Percentiles rank a stretch among this genome's conserved stretches.
phyloP scores from a whole-genome alignment of 2,113 vertebrate genomes.

The Psittacara wagleri region DNA sequence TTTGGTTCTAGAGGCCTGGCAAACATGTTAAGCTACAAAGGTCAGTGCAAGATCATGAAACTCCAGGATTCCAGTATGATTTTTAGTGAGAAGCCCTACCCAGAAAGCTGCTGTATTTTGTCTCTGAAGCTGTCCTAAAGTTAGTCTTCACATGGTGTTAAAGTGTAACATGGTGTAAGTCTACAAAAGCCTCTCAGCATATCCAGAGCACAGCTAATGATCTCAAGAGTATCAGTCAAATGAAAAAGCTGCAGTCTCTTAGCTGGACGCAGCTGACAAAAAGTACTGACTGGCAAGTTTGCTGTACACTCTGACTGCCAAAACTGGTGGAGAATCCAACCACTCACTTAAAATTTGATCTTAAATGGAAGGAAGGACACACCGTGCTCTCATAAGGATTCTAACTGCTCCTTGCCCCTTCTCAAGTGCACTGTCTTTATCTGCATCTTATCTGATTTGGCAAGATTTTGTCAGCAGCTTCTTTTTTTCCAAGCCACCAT shows the following conservation, averaged over 20 bases:
- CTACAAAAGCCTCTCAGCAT: background rate
- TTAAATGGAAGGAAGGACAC: background rate
- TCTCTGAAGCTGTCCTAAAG: background rate
- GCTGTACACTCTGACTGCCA: background rate
- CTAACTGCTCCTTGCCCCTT: background rate
- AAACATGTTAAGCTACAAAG: background rate
- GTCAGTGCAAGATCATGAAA: accelerated
- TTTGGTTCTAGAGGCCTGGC: background rate
- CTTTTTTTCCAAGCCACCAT: background rate
- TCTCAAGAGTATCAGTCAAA: background rate
- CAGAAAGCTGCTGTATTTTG: background rate
- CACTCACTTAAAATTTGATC: background rate
- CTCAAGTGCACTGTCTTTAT: accelerated
- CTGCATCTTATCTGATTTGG: background rate
- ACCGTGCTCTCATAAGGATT: background rate
- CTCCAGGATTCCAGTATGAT: background rate
- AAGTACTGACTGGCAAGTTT: background rate
- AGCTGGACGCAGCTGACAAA: background rate
- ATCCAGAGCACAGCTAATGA: background rate
- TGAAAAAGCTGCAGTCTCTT: background rate
- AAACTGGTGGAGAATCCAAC: background rate
- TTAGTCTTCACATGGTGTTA: background rate
- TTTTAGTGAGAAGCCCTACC: background rate
- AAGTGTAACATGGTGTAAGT: background rate
- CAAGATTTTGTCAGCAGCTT: background rate